These are phyloP conservation scores for Copsychus sechellarum DNA, from an alignment of 2,113 vertebrate genomes.

Conservation along the genomic window DNA sequence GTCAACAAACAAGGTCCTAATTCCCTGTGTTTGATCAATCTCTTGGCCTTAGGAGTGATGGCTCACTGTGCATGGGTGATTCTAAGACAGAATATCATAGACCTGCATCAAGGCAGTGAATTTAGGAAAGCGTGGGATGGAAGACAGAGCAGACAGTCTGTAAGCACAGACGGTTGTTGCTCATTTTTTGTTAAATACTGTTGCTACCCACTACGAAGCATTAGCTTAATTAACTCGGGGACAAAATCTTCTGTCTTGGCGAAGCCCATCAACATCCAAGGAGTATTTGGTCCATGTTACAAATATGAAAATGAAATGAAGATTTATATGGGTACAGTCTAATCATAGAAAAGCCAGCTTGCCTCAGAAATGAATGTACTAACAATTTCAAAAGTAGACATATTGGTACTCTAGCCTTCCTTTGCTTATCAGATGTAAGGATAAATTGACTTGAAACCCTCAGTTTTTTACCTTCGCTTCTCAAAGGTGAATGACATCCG, in stretches of 20 bases:
- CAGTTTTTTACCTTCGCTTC: slow-evolving; percentile 16
- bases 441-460: slow-evolving; percentile 48
- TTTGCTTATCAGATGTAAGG: slow-evolving; percentile 28
- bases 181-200: neutral
- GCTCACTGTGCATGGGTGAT: neutral
- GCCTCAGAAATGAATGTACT: slow-evolving; percentile 29
- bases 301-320: slow-evolving; percentile 37
- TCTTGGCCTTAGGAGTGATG: neutral
- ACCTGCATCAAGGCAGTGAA: neutral
- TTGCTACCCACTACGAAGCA: neutral
- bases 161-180: slow-evolving; percentile 22
- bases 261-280: slow-evolving; percentile 4
- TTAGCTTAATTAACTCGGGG: slow-evolving; percentile 40
- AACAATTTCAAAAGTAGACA: slow-evolving; percentile 51
- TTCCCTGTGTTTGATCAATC: neutral
- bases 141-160: neutral
- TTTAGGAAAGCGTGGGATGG: neutral
- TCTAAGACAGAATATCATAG: neutral
- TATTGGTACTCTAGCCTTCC: slow-evolving; percentile 31
- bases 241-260: slow-evolving; percentile 22
- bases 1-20: neutral
- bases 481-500: slow-evolving; percentile 32
- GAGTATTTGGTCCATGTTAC: neutral
- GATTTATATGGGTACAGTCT: slow-evolving; percentile 36
- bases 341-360: slow-evolving; percentile 17